These are phyloP conservation scores for Mormyrus hasselquistii DNA, from an alignment of 2,797 vertebrate genomes.

Conservation along the genomic window DNA sequence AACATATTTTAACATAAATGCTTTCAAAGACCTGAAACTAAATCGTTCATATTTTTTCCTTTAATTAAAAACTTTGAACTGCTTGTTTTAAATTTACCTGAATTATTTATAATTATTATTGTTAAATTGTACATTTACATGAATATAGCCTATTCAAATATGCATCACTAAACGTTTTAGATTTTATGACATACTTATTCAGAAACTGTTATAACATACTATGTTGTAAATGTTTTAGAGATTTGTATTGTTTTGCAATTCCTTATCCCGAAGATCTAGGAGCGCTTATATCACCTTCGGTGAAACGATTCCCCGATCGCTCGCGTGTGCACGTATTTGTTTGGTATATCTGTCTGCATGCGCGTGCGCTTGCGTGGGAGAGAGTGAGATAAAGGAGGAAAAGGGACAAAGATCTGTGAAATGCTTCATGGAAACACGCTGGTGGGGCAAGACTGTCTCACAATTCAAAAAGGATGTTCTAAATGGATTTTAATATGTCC, in stretches of 20 bases:
- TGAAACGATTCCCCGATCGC: not conserved
- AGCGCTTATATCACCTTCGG: not conserved
- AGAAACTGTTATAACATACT: not conserved
- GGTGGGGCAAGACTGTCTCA: constrained; percentile 15
- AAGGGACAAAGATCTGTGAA: constrained; percentile 19
- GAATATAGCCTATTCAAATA: not conserved
- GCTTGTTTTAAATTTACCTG: not conserved
- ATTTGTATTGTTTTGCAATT: not conserved
- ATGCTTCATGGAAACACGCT: constrained; percentile 15
- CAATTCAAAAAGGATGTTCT: constrained; percentile 11
- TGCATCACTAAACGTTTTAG: not conserved
- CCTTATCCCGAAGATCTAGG: not conserved
- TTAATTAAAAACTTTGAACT: not conserved
- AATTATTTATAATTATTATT: not conserved
- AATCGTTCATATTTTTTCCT: not conserved
- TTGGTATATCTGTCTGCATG: not conserved
- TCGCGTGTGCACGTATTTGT: not conserved
- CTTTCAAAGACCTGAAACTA: not conserved
- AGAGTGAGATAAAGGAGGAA: not conserved
- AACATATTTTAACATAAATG: not conserved
- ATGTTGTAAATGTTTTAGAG: not conserved
- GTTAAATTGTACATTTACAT: not conserved
- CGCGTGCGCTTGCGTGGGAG: not conserved
- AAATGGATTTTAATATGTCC: constrained; percentile 12
- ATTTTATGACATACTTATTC: not conserved